Conservation (phyloP, 1,140 invertebrate genomes). For the Procambarus clarkii region DNA sequence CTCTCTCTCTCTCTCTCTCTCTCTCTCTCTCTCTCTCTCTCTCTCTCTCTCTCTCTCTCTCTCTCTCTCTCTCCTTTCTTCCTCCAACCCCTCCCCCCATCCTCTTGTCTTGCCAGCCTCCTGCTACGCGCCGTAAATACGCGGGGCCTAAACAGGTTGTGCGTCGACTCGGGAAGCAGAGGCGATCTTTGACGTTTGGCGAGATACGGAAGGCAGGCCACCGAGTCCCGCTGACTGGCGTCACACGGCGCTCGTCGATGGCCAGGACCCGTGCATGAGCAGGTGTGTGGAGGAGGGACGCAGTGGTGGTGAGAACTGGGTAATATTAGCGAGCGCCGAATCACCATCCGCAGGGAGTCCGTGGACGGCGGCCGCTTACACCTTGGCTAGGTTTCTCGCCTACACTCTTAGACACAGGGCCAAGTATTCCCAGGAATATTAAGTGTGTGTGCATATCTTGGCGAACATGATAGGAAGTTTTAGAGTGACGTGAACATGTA, state of each 20-base stretch:
- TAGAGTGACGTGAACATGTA: background rate
- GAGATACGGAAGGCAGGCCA: background rate
- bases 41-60: conserved; percentile 7
- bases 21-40: conserved; percentile 5
- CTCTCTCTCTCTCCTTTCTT: background rate
- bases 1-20: background rate
- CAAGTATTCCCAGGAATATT: background rate
- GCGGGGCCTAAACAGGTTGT: conserved; percentile 32
- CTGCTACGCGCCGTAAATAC: conserved; percentile 37
- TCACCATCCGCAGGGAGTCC: background rate
- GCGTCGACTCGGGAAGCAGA: background rate
- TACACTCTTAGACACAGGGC: background rate
- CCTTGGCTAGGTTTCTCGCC: background rate
- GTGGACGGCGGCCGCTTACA: background rate
- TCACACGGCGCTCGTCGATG: background rate
- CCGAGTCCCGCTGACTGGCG: background rate
- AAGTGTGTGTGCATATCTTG: background rate
- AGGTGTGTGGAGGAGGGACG: background rate
- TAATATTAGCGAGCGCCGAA: background rate
- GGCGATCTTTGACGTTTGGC: conserved; percentile 7
- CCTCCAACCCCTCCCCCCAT: background rate
- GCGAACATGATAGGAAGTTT: background rate
- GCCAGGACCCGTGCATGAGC: too few species aligned
- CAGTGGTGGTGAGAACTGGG: background rate
- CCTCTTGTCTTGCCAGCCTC: conserved; percentile 42